Evolutionary conservation across 2,888 invertebrate genomes (phyloP).

Genomic region (Drosophila neotestacea): DNA sequence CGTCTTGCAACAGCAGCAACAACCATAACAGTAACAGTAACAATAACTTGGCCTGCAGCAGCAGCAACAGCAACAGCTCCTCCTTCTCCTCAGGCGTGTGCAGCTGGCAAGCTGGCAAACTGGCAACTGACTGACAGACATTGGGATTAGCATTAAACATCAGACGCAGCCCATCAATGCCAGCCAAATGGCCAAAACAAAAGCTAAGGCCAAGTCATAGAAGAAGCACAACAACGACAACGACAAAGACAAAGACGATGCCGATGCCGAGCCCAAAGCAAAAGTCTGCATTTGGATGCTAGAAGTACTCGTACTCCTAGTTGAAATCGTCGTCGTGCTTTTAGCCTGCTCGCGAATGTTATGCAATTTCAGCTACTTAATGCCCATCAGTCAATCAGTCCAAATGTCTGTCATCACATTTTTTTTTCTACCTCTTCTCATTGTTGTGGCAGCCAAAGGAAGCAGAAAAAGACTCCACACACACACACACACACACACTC

Average conservation of each 20-base stretch:
- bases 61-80: constrained; percentile 22
- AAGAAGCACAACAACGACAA: constrained; percentile 19
- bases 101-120: constrained; percentile 14
- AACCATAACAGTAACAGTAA: constrained; percentile 54
- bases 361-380: constrained; percentile 79
- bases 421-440: constrained; percentile 27
- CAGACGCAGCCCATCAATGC: constrained; percentile 55
- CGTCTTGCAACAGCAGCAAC: constrained; percentile 50
- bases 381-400: constrained; percentile 79
- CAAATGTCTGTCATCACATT: constrained; percentile 76
- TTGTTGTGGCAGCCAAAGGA: neutral
- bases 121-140: constrained; percentile 65
- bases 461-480: neutral
- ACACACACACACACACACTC: constrained; percentile 2
- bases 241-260: constrained; percentile 17
- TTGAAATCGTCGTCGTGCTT: neutral
- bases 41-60: constrained; percentile 59
- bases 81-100: constrained; percentile 10
- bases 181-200: constrained; percentile 49
- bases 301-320: neutral
- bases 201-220: constrained; percentile 13
- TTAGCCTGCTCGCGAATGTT: constrained; percentile 54
- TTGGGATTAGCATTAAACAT: constrained; percentile 79
- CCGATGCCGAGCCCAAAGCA: constrained; percentile 5
- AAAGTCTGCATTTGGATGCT: constrained; percentile 8